Base-by-base conservation (phyloP, 2,113 vertebrate species). In the Trogon surrucura region DNA sequence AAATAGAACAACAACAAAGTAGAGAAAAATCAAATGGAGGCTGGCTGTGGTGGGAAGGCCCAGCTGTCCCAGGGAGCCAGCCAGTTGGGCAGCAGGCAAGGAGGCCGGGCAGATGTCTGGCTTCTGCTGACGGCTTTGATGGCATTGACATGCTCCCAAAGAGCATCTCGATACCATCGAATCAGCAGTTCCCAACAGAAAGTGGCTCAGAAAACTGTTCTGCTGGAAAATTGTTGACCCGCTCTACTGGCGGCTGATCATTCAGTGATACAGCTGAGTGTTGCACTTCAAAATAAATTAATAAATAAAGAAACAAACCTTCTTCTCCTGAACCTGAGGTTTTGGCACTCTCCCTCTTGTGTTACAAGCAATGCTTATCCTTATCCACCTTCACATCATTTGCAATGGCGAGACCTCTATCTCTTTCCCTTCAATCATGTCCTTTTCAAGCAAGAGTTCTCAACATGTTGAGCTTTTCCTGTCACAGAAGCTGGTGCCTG, bases 71-170 rank as follows among this genome's bases (percentile, higher is more conserved):
- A 75, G 62, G 45, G 74, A 94, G 45, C 47, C 78, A 79, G 89
- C 94, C 87, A 96, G 89, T 61, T 94, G 87, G 89, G 93, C 89
- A 95, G 89, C 95, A 89, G 74, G 84, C 85, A 58, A 54, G 58
- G 71, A 73, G 79, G 82, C 89, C 29, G 18, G 91, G 87, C 94
- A 94, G 93, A 94, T 96, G 81, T 80, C 94, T 95, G 94, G 91
- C 91, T 94, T 91, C 85, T 94, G 74, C 58, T 79, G 78, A 32
- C 2, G 2, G 93, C 87, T 94, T 84, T 88, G 89, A 73, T 94
- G 87, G 89, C 81, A 65, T 10, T 66, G 89, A 80, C 38, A 12
- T 11, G 73, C 61, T 93, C 91, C 95, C 91, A 88, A 79, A 58
- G 74, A 73, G 71, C 74, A 51, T 92, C 86, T 34, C 29, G 57